These are phyloP conservation scores for Hedya salicella DNA, from an alignment of 2,888 invertebrate species.

Conservation along the genomic window DNA sequence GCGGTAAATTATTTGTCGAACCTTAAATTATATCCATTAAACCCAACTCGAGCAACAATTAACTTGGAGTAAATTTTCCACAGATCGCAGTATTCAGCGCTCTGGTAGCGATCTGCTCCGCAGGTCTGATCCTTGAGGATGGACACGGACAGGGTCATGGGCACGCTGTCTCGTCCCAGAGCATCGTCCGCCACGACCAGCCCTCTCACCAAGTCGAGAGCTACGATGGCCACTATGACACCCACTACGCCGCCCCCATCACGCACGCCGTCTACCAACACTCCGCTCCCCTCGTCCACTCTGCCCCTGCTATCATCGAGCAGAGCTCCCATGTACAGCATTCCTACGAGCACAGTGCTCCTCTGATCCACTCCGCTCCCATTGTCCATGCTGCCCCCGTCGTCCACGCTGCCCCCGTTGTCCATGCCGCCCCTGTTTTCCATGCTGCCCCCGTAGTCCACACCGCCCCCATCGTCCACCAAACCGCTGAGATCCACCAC, in stretches of 20 bases:
- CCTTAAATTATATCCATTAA: too few relatives aligned
- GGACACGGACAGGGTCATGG: conserved; percentile 59
- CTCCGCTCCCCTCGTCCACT: conserved; percentile 49
- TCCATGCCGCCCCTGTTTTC: conserved; percentile 47
- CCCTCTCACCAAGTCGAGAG: conserved; percentile 58
- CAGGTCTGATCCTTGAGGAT: conserved; percentile 69
- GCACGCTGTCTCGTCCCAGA: conserved; percentile 74
- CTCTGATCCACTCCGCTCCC: conserved; percentile 32
- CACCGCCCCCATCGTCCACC: conserved; percentile 48
- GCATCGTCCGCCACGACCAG: conserved; percentile 74
- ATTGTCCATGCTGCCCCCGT: conserved; percentile 41
- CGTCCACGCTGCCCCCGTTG: conserved; percentile 43
- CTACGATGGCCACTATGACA: conserved; percentile 40
- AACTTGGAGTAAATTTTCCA: conserved; percentile 41
- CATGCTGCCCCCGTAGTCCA: conserved; percentile 54
- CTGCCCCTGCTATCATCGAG: conserved; percentile 29
- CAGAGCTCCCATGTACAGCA: conserved; percentile 30
- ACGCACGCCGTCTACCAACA: conserved; percentile 50
- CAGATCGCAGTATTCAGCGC: conserved; percentile 76
- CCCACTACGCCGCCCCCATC: conserved; percentile 56
- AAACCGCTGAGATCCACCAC: conserved; percentile 52
- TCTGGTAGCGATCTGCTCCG: conserved; percentile 77
- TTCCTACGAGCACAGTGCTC: conserved; percentile 40
- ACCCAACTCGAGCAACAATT: background rate
- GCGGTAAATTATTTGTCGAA: too few relatives aligned